Percentiles rank a stretch among this genome's conserved stretches.
phyloP scores from a whole-genome alignment of 2,888 invertebrate genomes.

The Lepidochitona cinerea region DNA sequence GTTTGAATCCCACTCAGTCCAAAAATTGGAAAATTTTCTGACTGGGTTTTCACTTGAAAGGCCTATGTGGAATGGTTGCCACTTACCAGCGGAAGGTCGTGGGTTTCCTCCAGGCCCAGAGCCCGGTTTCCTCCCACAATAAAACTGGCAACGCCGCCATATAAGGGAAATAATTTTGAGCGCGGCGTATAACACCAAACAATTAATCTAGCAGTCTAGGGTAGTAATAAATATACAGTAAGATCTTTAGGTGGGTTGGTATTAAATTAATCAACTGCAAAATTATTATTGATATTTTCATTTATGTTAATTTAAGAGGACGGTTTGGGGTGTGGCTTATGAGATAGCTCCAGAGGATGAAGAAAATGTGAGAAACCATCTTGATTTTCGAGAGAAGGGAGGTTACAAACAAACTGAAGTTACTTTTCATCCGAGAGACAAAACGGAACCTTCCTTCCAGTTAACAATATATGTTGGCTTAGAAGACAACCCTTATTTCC shows the following conservation, averaged over 20 bases:
- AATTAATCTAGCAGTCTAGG: not conserved
- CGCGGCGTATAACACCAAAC: not conserved
- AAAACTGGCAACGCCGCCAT: not conserved
- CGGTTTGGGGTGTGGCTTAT: conserved; percentile 94
- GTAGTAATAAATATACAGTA: not conserved
- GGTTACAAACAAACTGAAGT: conserved; percentile 85
- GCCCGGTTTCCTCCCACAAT: not conserved
- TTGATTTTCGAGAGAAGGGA: conserved; percentile 93
- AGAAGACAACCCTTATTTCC: conserved; percentile 84
- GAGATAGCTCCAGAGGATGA: conserved; percentile 81
- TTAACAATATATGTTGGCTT: conserved; percentile 87
- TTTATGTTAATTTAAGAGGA: conserved; percentile 71
- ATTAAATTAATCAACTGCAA: not conserved
- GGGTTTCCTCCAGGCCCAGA: too few relatives aligned
- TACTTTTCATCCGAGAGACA: conserved; percentile 79
- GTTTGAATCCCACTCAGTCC: too few relatives aligned
- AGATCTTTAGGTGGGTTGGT: not conserved
- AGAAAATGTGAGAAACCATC: conserved; percentile 80
- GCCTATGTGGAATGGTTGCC: too few relatives aligned
- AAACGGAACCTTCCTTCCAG: conserved; percentile 74
- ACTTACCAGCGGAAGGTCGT: too few relatives aligned
- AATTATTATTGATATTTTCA: not conserved
- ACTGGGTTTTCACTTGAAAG: too few relatives aligned
- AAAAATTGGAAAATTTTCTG: too few relatives aligned
- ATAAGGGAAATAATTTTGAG: not conserved